Percentiles rank a stretch among this genome's conserved stretches.
phyloP scores from a whole-genome alignment of 1,140 invertebrate species.

The Asbolus verrucosus region DNA sequence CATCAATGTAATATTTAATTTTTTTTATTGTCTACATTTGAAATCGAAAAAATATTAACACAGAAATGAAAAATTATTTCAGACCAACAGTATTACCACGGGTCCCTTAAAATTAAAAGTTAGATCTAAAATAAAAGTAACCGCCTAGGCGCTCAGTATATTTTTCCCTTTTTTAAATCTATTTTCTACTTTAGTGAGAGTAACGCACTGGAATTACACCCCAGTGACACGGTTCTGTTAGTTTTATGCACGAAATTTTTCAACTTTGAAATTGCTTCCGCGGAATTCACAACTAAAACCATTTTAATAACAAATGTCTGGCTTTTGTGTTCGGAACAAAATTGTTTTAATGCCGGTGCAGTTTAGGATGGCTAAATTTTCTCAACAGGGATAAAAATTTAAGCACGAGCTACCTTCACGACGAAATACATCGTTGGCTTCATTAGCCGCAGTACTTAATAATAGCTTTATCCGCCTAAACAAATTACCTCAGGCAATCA shows the following conservation, averaged over 20 bases:
- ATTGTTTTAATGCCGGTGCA: neutral
- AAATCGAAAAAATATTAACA: too few relatives aligned
- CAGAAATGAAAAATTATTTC: too few relatives aligned
- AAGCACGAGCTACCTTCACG: slow-evolving; percentile 32
- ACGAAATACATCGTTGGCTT: slow-evolving; percentile 33
- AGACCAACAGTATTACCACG: too few relatives aligned
- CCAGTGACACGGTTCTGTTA: slow-evolving; percentile 20
- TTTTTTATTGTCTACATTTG: too few relatives aligned
- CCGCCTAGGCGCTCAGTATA: neutral
- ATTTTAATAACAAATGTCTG: slow-evolving; percentile 3
- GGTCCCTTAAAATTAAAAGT: neutral
- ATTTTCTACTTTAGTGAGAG: slow-evolving; percentile 28
- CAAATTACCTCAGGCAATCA: slow-evolving; percentile 43
- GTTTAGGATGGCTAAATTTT: neutral
- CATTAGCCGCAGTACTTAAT: slow-evolving; percentile 42
- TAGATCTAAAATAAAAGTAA: slow-evolving; percentile 1
- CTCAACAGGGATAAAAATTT: slow-evolving; percentile 11
- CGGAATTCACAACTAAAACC: neutral
- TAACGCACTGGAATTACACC: slow-evolving; percentile 36
- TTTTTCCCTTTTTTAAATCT: slow-evolving; percentile 22
- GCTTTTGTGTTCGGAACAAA: neutral
- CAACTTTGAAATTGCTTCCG: slow-evolving; percentile 24
- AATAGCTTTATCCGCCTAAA: slow-evolving; percentile 37
- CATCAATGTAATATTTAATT: too few relatives aligned
- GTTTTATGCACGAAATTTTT: slow-evolving; percentile 39